These are phyloP conservation scores for Brenthis daphne DNA, from an alignment of 2,888 invertebrate genomes.

Conservation along the genomic window DNA sequence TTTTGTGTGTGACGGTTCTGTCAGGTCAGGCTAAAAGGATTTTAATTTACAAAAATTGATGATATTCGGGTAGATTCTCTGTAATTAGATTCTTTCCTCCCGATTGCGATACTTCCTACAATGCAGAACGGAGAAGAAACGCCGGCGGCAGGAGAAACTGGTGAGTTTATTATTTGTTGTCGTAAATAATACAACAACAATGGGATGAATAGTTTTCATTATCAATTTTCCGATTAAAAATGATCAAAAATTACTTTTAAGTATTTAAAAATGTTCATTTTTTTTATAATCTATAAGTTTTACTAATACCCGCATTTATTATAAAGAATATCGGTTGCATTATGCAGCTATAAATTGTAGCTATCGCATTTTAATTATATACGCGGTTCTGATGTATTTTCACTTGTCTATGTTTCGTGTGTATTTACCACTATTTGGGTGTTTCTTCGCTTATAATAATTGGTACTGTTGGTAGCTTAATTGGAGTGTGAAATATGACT, in stretches of 20 bases:
- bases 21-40: conserved; percentile 67
- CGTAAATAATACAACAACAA: conserved; percentile 62
- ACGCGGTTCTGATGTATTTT: conserved; percentile 52
- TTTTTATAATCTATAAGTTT: conserved; percentile 49
- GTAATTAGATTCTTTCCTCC: conserved; percentile 59
- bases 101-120: conserved; percentile 65
- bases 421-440: conserved; percentile 68
- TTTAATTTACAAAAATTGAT: conserved; percentile 69
- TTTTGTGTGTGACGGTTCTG: conserved; percentile 81
- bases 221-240: conserved; percentile 47
- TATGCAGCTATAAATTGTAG: conserved; percentile 42
- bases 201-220: conserved; percentile 64
- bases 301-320: conserved; percentile 63
- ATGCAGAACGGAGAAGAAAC: conserved; percentile 79
- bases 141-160: conserved; percentile 64
- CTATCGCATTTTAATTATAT: conserved; percentile 42
- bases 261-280: conserved; percentile 38
- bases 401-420: conserved; percentile 72
- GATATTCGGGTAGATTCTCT: conserved; percentile 63
- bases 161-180: conserved; percentile 69
- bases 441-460: conserved; percentile 70
- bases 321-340: conserved; percentile 40
- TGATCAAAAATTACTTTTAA: conserved; percentile 38
- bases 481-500: conserved; percentile 80
- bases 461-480: conserved; percentile 75